Evolutionary conservation across 2,113 vertebrate species (phyloP).

Genomic region (Cyprinus carpio): DNA sequence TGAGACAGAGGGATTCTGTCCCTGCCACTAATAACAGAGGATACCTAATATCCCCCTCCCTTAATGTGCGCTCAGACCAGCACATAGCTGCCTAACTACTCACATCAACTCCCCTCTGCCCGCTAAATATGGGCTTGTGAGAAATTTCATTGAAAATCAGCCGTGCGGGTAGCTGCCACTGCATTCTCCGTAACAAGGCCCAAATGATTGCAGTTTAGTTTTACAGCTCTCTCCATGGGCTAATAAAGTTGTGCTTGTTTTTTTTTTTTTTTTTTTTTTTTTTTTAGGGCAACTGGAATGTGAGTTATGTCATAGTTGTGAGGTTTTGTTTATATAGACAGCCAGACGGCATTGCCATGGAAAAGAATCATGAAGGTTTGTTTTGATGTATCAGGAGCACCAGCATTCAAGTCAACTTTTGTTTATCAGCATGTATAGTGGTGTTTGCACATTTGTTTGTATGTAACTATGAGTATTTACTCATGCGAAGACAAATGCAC

Average conservation of each 20-base stretch:
- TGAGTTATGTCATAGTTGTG: slow-evolving; percentile 58
- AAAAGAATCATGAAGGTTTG: background rate
- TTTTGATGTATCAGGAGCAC: background rate
- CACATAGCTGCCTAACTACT: slow-evolving; percentile 70
- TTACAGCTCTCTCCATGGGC: slow-evolving; percentile 54
- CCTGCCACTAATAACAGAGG: slow-evolving; percentile 73
- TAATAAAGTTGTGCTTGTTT: slow-evolving; percentile 52
- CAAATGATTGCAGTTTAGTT: slow-evolving; percentile 58
- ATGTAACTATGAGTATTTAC: background rate
- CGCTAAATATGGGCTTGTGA: slow-evolving; percentile 71
- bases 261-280: no score
- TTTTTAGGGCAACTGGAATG: slow-evolving; percentile 58
- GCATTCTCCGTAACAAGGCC: slow-evolving; percentile 52
- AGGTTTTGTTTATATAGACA: slow-evolving; percentile 38
- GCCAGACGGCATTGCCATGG: background rate
- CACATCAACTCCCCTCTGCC: slow-evolving; percentile 68
- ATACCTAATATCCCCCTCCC: slow-evolving; percentile 71
- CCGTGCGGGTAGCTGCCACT: slow-evolving; percentile 26
- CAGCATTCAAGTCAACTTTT: background rate
- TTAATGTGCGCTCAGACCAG: slow-evolving; percentile 63
- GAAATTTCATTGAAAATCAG: slow-evolving; percentile 69
- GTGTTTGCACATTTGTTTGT: background rate
- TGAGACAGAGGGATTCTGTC: slow-evolving; percentile 63
- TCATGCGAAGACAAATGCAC: background rate
- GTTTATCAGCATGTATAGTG: background rate